phyloP scores from a whole-genome alignment of 1,140 invertebrate genomes.

The Oryctes rhinoceros region DNA sequence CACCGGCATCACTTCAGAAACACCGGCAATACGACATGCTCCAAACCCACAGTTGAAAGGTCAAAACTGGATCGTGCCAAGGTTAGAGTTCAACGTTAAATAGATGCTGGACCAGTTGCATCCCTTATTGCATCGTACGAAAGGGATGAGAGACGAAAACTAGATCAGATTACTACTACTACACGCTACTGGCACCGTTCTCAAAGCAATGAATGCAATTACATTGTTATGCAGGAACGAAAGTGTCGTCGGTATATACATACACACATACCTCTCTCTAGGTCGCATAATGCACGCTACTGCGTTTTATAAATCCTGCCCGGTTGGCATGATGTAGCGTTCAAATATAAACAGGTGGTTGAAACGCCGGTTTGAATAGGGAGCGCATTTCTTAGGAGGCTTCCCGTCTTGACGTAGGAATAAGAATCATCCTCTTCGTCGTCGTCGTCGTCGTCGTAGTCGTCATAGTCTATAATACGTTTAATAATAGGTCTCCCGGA shows the following conservation, averaged over 20 bases:
- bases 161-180: conserved; percentile 12
- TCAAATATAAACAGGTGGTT: conserved; percentile 33
- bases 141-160: conserved; percentile 22
- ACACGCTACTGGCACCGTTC: not conserved
- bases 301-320: conserved; percentile 5
- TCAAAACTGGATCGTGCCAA: conserved; percentile 29
- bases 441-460: too few relatives aligned
- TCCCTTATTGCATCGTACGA: not conserved
- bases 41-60: conserved; percentile 3
- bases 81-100: conserved; percentile 27
- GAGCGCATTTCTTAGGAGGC: not conserved
- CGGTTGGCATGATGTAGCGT: not conserved
- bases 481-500: conserved; percentile 1
- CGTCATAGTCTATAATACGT: not conserved
- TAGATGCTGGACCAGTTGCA: conserved; percentile 33
- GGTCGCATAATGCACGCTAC: not conserved
- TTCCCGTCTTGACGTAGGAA: not conserved
- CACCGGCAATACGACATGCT: not conserved
- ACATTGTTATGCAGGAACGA: conserved; percentile 28
- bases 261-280: not conserved
- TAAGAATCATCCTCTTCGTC: conserved; percentile 2
- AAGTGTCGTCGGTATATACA: not conserved
- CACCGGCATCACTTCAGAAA: not conserved
- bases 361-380: conserved; percentile 3
- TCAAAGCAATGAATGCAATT: conserved; percentile 20